Evolutionary conservation across 37 sponge, comb jelly and placozoan species (phyloP), one percentile per base, ranked within the genome.

Genomic region (Beroe forskalii): DNA sequence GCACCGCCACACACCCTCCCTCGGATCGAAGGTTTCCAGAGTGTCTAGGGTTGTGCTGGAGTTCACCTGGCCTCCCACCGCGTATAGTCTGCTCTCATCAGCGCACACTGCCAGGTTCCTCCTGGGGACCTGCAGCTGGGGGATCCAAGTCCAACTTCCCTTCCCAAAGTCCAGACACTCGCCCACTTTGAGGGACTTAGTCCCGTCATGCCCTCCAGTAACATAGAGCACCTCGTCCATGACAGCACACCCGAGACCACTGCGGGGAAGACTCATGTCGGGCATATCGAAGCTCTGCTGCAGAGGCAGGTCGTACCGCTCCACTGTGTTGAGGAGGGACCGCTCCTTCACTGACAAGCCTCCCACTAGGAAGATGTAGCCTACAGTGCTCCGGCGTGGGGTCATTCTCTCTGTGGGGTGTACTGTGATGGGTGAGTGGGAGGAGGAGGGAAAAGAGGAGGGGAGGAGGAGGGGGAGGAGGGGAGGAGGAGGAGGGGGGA

Each of bases 201-300:
- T 44, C 30, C 86, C 86, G 27, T 80, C 86, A 44, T 80, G 86
- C 40, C 86, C 86, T 6, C 86, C 86, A 12, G 41, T 80, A 0
- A 44, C 86, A 44, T 80, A 80, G 0, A 80, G 86, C 3, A 27
- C 55, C 27, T 80, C 42, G 3, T 80, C 86, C 25, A 80, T 24
- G 17, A 80, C 42, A 44, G 86, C 86, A 42, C 55, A 44, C 17
- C 86, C 86, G 0, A 80, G 40, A 8, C 55, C 55, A 41, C 86
- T 80, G 20, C 86, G 28, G 1, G 86, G 38, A 33, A 80, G 40
- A 80, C 55, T 80, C 86, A 80, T 80, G 55, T 80, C 86, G 20
- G 86, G 86, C 86, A 80, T 80, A 42, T 80, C n/a, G 20, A 43
- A 41, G 28, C 86, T 80, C 40, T 80, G 86, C 35, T 80, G 86